Conservation (phyloP, 1,140 invertebrate species). For the Nilaparvata lugens region DNA sequence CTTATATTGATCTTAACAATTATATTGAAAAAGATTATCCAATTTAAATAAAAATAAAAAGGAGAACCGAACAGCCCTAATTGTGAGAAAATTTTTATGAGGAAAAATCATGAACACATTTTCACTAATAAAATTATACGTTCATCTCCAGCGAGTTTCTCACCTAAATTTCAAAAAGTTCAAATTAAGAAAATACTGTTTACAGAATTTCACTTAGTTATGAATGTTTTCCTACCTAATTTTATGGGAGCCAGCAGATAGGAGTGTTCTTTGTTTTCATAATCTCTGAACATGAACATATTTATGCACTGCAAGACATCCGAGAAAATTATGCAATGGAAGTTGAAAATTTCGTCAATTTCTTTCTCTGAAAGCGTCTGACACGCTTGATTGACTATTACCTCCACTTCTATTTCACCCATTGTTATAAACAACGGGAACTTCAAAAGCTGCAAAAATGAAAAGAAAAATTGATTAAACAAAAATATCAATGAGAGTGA, state of each 20-base stretch:
- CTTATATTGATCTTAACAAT: no score
- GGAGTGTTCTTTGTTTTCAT: conserved; percentile 49
- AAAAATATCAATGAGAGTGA: neutral
- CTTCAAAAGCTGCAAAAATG: conserved; percentile 44
- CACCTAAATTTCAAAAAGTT: no score
- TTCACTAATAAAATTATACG: no score
- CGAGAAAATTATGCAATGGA: conserved; percentile 57
- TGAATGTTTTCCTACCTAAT: conserved; percentile 8
- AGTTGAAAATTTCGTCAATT: conserved; percentile 48
- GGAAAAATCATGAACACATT: no score
- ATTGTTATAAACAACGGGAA: conserved; percentile 83
- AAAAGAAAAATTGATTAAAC: neutral
- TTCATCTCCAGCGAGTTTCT: no score
- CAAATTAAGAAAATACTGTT: no score
- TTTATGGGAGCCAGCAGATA: conserved; percentile 54
- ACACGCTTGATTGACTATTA: conserved; percentile 43
- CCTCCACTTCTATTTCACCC: conserved; percentile 61
- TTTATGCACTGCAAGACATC: conserved; percentile 70
- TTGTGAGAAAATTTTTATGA: no score
- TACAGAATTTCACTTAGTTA: no score
- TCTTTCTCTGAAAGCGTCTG: conserved; percentile 42
- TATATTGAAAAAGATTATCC: no score
- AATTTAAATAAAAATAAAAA: no score
- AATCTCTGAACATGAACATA: conserved; percentile 63
- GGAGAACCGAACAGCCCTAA: no score